Percentiles rank a stretch among this genome's conserved stretches.
phyloP scores from a whole-genome alignment of 35 echinoderm and acorn worm species.

The Ophiothrix spiculata region DNA sequence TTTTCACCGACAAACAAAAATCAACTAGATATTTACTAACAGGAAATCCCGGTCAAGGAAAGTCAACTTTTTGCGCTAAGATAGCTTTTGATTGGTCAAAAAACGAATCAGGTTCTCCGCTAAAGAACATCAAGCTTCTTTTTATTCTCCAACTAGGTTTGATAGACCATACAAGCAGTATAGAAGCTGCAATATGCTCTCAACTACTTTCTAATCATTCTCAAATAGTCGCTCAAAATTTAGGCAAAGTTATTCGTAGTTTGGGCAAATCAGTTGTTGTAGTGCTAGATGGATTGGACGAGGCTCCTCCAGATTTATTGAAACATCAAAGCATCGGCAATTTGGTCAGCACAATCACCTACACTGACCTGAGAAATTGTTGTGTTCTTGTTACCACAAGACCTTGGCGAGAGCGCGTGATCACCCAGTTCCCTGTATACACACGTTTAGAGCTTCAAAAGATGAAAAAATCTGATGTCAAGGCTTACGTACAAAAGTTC shows the following conservation, averaged over 20 bases:
- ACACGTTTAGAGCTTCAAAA: background rate
- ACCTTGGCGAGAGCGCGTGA: background rate
- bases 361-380: background rate
- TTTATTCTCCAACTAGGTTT: background rate
- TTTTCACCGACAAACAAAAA: background rate
- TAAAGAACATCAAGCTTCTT: background rate
- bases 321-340: background rate
- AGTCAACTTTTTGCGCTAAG: background rate
- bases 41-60: background rate
- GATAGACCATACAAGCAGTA: background rate
- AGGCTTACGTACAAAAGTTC: background rate
- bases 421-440: background rate
- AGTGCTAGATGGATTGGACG: background rate
- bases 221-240: background rate
- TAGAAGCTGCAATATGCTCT: background rate
- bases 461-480: background rate
- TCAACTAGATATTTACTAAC: background rate
- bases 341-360: background rate
- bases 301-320: background rate
- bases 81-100: background rate
- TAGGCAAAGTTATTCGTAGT: background rate
- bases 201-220: background rate
- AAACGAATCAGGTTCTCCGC: background rate
- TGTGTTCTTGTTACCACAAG: background rate
- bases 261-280: background rate